phyloP scores from a whole-genome alignment of 2,113 vertebrate genomes.

The Odobenus rosmarus region DNA sequence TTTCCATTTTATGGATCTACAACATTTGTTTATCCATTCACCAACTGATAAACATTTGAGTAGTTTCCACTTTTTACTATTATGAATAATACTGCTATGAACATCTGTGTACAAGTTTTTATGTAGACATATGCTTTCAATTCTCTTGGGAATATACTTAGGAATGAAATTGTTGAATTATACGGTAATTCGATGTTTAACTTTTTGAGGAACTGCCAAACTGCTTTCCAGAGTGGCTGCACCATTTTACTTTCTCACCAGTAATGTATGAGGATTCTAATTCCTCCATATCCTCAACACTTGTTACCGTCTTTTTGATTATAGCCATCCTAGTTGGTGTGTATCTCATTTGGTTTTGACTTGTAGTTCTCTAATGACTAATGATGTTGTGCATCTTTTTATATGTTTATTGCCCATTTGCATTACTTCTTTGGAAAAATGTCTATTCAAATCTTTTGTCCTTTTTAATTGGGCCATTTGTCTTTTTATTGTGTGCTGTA shows the following conservation, averaged over 20 bases:
- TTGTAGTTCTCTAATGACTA: constrained; percentile 2
- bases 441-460: background rate
- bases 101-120: background rate
- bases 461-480: background rate
- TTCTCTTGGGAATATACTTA: background rate
- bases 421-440: background rate
- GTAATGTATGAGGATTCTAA: background rate
- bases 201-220: background rate
- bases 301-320: background rate
- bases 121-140: background rate
- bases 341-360: background rate
- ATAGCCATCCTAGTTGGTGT: background rate
- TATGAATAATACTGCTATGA: background rate
- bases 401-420: background rate
- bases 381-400: background rate
- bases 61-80: background rate
- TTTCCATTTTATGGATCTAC: background rate
- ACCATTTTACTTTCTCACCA: background rate
- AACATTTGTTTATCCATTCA: background rate
- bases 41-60: background rate
- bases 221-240: background rate
- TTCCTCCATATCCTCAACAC: background rate
- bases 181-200: background rate
- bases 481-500: background rate
- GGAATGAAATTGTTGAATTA: background rate